These are phyloP conservation scores for Dicaeum eximium DNA, from an alignment of 2,113 vertebrate genomes.

Conservation along the genomic window DNA sequence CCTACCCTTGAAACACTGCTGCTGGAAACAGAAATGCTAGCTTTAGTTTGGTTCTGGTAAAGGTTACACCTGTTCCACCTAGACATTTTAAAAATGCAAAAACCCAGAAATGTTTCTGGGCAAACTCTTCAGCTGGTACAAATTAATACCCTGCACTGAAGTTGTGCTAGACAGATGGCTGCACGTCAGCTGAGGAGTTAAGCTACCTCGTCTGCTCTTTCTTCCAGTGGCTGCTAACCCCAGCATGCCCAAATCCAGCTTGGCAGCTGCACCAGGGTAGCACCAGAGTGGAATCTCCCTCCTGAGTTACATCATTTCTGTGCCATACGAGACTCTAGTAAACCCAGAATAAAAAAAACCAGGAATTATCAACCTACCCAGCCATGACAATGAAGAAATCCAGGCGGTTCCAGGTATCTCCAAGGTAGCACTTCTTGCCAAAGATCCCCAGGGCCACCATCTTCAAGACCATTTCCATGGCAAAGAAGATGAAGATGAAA, in stretches of 20 bases:
- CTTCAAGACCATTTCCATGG: constrained; percentile 97
- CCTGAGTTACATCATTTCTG: neutral
- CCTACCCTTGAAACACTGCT: neutral
- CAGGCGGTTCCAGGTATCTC: constrained; percentile 96
- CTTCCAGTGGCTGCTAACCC: neutral
- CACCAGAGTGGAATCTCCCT: neutral
- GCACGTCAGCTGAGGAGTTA: neutral
- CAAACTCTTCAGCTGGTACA: neutral
- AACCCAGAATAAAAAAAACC: neutral
- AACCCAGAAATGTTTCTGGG: neutral
- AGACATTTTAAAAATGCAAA: neutral
- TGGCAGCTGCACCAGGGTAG: neutral
- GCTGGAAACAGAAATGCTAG: neutral
- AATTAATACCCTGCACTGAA: neutral
- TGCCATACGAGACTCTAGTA: neutral
- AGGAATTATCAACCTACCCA: constrained; percentile 77
- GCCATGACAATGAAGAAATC: constrained; percentile 99
- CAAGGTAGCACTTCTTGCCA: constrained; percentile 92
- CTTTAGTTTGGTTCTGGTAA: neutral
- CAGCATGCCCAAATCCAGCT: neutral
- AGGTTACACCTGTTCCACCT: neutral
- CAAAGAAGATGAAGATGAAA: constrained; percentile 90
- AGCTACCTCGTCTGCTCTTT: neutral
- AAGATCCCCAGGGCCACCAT: constrained; percentile 98
- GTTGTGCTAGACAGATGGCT: neutral